Conservation (phyloP, 1,140 invertebrate species). For the Drosophila subobscura region DNA sequence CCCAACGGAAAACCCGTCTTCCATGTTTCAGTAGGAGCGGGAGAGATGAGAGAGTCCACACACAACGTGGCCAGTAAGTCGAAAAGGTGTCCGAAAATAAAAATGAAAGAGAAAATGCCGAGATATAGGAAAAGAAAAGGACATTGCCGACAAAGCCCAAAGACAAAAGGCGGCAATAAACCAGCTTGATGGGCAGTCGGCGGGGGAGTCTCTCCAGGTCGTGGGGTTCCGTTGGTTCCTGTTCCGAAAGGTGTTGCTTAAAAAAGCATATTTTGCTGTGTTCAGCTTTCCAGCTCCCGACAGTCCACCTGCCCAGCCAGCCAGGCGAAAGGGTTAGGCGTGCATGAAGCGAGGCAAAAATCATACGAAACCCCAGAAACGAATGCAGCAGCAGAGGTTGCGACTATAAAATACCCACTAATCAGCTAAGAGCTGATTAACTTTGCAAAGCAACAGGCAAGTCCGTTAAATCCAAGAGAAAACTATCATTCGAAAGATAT, state of each 20-base stretch:
- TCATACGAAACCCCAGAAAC: background rate
- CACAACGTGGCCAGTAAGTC: slow-evolving; percentile 58
- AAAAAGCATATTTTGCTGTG: slow-evolving; percentile 71
- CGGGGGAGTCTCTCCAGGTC: background rate
- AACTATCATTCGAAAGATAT: too few species aligned
- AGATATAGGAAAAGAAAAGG: slow-evolving; percentile 25
- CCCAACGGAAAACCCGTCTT: slow-evolving; percentile 10
- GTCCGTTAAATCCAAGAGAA: too few species aligned
- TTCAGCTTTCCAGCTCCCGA: background rate
- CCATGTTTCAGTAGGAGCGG: slow-evolving; percentile 11
- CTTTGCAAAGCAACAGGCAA: too few species aligned
- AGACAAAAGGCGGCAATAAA: slow-evolving; percentile 58
- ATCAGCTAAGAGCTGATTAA: too few species aligned
- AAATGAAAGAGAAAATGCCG: background rate
- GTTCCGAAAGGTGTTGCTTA: slow-evolving; percentile 19
- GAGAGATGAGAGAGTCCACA: slow-evolving; percentile 2
- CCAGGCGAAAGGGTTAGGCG: slow-evolving; percentile 58
- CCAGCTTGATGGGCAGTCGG: slow-evolving; percentile 17
- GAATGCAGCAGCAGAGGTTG: too few species aligned
- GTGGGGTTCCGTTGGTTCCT: too few species aligned
- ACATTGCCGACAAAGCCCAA: slow-evolving; percentile 44
- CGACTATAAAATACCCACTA: too few species aligned
- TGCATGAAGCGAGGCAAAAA: slow-evolving; percentile 26
- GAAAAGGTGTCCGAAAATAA: slow-evolving; percentile 46
- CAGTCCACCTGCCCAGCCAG: slow-evolving; percentile 1